These are phyloP conservation scores for Epinephelus coioides DNA, from an alignment of 2,797 vertebrate genomes.

Conservation along the genomic window DNA sequence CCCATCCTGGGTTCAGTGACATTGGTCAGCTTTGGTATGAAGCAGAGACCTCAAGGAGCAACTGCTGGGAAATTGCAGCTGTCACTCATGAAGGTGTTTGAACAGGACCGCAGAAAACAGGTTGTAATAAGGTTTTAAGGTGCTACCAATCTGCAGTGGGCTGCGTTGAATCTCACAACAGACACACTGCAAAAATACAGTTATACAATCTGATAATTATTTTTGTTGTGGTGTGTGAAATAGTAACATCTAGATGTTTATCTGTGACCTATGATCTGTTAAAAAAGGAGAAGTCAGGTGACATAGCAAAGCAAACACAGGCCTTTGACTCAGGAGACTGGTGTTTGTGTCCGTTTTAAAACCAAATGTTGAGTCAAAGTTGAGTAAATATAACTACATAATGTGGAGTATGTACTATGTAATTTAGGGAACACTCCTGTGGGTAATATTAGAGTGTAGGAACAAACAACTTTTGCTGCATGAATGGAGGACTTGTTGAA, in stretches of 20 bases:
- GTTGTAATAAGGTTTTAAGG: background rate
- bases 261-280: background rate
- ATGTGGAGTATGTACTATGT: no score
- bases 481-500: no score
- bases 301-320: no score
- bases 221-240: background rate
- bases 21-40: slow-evolving; percentile 3
- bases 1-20: slow-evolving; percentile 8
- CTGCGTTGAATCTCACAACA: background rate
- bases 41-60: slow-evolving; percentile 2
- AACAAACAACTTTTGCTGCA: no score
- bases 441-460: no score
- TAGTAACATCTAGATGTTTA: background rate
- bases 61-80: background rate
- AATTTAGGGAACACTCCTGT: no score
- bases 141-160: background rate
- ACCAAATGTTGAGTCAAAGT: no score
- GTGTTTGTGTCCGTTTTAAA: no score
- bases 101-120: background rate
- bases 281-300: background rate
- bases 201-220: background rate
- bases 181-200: background rate
- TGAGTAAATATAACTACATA: no score
- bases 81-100: background rate
- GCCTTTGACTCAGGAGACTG: no score